A percentile compares a stretch with the other conserved stretches of the same genome.
These are phyloP conservation scores for Byasa hedistus DNA, from an alignment of 2,888 invertebrate species.

Conservation along the genomic window DNA sequence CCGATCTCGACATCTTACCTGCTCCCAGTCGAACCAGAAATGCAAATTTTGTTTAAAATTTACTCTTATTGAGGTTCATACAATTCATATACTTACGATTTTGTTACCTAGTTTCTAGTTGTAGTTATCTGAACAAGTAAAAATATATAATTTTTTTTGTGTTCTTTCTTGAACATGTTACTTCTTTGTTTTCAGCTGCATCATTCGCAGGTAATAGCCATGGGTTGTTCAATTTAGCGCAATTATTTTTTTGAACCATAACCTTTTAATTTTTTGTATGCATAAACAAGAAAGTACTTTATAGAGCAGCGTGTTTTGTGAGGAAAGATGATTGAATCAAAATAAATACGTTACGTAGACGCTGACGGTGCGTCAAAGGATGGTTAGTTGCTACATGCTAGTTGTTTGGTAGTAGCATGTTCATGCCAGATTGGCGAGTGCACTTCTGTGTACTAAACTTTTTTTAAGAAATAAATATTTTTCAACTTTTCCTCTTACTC, in stretches of 20 bases:
- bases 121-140: background rate
- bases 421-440: slow-evolving; percentile 18
- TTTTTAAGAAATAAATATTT: slow-evolving; percentile 1
- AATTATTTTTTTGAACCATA: no score
- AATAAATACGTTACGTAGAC: slow-evolving; percentile 18
- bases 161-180: no score
- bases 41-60: slow-evolving; percentile 21
- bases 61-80: background rate
- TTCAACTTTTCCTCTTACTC: background rate
- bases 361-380: slow-evolving; percentile 12
- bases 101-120: background rate
- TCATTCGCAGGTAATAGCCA: no score
- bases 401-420: slow-evolving; percentile 18
- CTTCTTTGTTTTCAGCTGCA: no score
- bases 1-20: slow-evolving; percentile 16
- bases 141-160: background rate
- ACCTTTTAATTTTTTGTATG: no score
- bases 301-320: slow-evolving; percentile 4
- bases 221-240: no score
- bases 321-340: slow-evolving; percentile 16
- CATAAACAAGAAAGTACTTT: no score
- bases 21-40: slow-evolving; percentile 11
- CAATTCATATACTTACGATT: background rate
- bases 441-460: slow-evolving; percentile 11
- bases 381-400: background rate